A percentile compares a stretch with the other conserved stretches of the same genome.
Evolutionary conservation across 2,113 vertebrate species (phyloP).

Genomic region (Dendropsophus ebraccatus): DNA sequence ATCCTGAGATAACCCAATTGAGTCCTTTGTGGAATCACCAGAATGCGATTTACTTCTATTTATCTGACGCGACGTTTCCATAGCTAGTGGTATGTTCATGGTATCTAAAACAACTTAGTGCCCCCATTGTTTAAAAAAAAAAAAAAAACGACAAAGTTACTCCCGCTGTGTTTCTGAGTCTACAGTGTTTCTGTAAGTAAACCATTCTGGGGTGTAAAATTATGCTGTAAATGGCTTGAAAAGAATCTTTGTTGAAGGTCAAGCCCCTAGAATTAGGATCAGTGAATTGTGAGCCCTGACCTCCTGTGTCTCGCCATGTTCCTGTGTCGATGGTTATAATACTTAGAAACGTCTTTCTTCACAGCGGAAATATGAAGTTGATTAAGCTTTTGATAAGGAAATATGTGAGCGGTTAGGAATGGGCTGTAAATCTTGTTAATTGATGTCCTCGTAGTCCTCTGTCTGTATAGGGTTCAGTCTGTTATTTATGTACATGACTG

Average conservation of each 20-base stretch:
- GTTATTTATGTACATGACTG: conserved; percentile 17
- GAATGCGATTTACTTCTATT: too few relatives aligned
- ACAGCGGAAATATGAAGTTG: conserved; percentile 47
- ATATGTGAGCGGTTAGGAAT: conserved; percentile 30
- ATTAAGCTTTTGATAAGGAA: neutral
- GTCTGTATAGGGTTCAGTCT: neutral
- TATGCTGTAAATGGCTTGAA: conserved; percentile 47
- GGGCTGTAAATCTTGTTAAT: conserved; percentile 41
- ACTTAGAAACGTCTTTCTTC: neutral
- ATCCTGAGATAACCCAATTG: too few relatives aligned
- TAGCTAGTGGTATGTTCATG: too few relatives aligned
- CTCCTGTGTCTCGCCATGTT: neutral
- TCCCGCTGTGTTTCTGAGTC: conserved; percentile 5
- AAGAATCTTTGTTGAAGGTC: conserved; percentile 48
- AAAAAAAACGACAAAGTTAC: neutral
- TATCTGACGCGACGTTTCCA: too few relatives aligned
- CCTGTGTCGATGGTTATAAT: conserved; percentile 43
- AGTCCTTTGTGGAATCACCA: too few relatives aligned
- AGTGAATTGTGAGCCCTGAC: conserved; percentile 44
- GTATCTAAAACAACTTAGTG: too few relatives aligned
- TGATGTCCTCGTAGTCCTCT: conserved; percentile 4
- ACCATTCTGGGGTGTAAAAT: conserved; percentile 16
- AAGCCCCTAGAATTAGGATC: conserved; percentile 53
- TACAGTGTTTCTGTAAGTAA: neutral
- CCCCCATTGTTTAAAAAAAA: neutral